Base-by-base conservation (phyloP, 2,888 invertebrate genomes). In the Dolichopus griseipennis region DNA sequence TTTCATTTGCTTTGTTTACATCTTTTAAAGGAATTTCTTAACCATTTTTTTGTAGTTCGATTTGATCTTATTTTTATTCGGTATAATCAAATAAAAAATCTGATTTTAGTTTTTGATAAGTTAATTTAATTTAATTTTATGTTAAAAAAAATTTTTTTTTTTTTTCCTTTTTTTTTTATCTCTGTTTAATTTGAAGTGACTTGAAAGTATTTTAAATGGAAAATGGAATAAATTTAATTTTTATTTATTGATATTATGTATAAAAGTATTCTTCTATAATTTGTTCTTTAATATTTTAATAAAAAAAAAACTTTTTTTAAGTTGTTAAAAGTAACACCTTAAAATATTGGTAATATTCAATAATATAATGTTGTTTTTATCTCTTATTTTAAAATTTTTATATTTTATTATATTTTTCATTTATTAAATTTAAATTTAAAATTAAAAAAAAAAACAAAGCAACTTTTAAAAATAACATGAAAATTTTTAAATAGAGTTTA, bases 291-390 rank as follows among this genome's bases (percentile, higher is more conserved):
- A 37, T 37, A 37, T 37, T 37, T 8, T 37, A n/a, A 15, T 15
- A n/a, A 52, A 52, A 52, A 52, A 12, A 18, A n/a, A n/a, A n/a
- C n/a, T n/a, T n/a, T n/a, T 52, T 6, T 12, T 12, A 52, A 52
- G 18, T 52, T 52, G 52, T 52, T 52, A 52, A 52, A 52, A 52
- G 52, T 52, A 52, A 52, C 52, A 52, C 52, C 52, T 52, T 52
- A 52, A 52, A 52, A 18, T 18, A 12, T 41, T 41, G 8, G 3
- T 52, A 52, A 52, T 52, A 18, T 52, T 52, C 52, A 52, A 52
- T n/a, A n/a, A 18, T 18, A 27, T 27, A 27, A 27, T 27, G 27
- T 27, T 27, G 27, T 27, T 52, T 12, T 52, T 52, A 52, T 52
- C 52, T 52, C 52, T 52, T 52, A 52, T 52, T 52, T 52, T 18